phyloP scores from a whole-genome alignment of 2,113 vertebrate genomes.

The Puma concolor region DNA sequence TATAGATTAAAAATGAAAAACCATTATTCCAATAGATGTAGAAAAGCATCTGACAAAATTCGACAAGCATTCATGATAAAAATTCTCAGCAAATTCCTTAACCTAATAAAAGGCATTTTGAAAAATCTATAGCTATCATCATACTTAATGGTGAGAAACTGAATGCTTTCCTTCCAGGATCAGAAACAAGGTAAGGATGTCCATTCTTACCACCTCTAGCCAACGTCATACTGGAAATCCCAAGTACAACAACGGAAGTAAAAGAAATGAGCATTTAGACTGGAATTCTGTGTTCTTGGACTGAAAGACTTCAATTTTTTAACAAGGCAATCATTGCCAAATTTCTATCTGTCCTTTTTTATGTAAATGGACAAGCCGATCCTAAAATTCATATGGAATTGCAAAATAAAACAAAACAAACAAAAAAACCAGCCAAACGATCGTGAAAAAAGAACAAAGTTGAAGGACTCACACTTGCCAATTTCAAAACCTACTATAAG shows the following conservation, averaged over 20 bases:
- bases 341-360: neutral
- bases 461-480: neutral
- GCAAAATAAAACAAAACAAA: neutral
- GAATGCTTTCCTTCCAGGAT: neutral
- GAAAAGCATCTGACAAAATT: neutral
- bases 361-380: neutral
- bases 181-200: neutral
- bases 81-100: neutral
- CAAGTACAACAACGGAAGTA: neutral
- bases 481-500: neutral
- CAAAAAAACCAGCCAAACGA: neutral
- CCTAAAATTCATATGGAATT: slow-evolving; percentile 12
- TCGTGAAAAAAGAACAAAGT: neutral
- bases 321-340: neutral
- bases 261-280: neutral
- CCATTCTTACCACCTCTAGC: neutral
- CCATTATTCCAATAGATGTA: neutral
- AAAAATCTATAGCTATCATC: neutral
- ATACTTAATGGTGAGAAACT: neutral
- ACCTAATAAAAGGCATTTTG: neutral
- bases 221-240: neutral
- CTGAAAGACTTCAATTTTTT: neutral
- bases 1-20: slow-evolving; percentile 26
- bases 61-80: neutral
- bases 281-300: neutral